Conservation (phyloP, 2,888 invertebrate species). For the Melipona bicolor region DNA sequence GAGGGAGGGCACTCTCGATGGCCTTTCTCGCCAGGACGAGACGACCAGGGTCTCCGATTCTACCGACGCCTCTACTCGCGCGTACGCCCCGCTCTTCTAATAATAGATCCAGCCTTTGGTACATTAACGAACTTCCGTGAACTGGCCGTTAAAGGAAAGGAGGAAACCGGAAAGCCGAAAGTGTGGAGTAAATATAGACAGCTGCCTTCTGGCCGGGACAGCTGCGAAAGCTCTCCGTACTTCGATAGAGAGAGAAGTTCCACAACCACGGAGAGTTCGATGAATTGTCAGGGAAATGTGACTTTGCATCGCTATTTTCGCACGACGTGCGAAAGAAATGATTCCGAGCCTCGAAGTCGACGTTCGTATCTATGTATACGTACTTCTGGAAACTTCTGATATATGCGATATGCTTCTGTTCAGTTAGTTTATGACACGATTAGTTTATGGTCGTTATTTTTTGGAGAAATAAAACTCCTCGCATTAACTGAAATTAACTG, state of each 20-base stretch:
- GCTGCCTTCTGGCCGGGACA: slow-evolving; percentile 65
- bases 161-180: slow-evolving; percentile 72
- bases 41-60: too few relatives aligned
- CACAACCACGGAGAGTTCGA: neutral
- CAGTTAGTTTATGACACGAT: too few relatives aligned
- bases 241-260: slow-evolving; percentile 34
- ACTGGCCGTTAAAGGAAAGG: slow-evolving; percentile 65
- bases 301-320: too few relatives aligned
- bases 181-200: slow-evolving; percentile 70
- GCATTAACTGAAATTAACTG: too few relatives aligned
- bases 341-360: too few relatives aligned
- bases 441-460: too few relatives aligned
- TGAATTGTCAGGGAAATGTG: neutral
- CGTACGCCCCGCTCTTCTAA: slow-evolving; percentile 52
- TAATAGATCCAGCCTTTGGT: slow-evolving; percentile 63
- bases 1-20: neutral
- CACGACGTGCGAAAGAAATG: too few relatives aligned
- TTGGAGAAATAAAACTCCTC: too few relatives aligned
- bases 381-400: too few relatives aligned
- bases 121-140: slow-evolving; percentile 73
- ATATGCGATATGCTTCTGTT: too few relatives aligned
- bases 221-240: slow-evolving; percentile 68
- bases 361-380: too few relatives aligned
- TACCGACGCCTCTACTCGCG: neutral
- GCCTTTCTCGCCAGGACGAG: neutral